Percentiles rank a stretch among this genome's conserved stretches.
Conservation (phyloP, 2,797 vertebrate species). For the Falco cherrug region DNA sequence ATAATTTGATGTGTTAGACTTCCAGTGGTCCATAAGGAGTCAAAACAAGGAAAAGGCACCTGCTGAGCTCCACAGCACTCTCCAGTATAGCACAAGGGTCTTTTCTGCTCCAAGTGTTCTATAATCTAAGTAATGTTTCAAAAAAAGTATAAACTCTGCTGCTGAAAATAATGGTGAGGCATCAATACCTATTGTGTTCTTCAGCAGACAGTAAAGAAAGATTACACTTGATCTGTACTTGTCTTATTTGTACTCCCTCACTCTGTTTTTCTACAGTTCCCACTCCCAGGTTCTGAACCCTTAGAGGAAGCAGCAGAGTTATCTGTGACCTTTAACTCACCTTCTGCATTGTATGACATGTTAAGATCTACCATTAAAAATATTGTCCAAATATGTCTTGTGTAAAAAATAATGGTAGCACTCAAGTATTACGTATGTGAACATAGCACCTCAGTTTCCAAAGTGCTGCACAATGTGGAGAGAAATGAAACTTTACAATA, state of each 20-base stretch:
- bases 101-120: not conserved
- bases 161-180: not conserved
- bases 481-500: not conserved
- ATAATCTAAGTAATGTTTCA: not conserved
- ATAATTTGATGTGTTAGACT: not conserved
- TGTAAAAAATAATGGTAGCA: not conserved
- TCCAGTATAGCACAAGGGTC: not conserved
- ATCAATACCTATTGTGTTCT: not conserved
- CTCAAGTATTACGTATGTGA: not conserved
- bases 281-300: not conserved
- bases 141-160: not conserved
- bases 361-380: not conserved
- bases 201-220: not conserved
- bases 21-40: not conserved
- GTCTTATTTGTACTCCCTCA: not conserved
- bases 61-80: fast-evolving
- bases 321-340: not conserved
- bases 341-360: not conserved
- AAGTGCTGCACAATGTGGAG: not conserved
- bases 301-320: not conserved
- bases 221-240: not conserved
- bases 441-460: not conserved
- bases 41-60: not conserved
- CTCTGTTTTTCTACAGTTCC: not conserved
- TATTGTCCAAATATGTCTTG: not conserved